phyloP scores from a whole-genome alignment of 2,113 vertebrate species.

The Pelmatolapia mariae region DNA sequence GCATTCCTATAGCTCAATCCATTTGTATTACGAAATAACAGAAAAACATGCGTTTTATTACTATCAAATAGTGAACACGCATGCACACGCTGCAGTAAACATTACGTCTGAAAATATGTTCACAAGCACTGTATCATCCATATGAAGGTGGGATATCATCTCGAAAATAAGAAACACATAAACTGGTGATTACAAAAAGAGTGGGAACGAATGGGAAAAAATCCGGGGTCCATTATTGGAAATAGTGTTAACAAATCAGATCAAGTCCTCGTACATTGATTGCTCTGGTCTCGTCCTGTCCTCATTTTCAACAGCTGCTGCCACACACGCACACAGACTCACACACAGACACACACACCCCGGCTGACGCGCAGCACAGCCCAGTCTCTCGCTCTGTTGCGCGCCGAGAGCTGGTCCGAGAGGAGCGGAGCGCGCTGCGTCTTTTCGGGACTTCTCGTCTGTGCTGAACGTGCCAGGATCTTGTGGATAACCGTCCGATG shows the following conservation, averaged over 20 bases:
- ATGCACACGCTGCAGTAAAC: not conserved
- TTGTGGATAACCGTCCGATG: conserved; percentile 56
- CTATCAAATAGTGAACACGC: not conserved
- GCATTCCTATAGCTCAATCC: not conserved
- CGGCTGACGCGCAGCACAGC: conserved; percentile 58
- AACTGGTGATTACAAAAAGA: not conserved
- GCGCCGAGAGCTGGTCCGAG: conserved; percentile 68
- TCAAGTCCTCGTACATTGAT: conserved; percentile 71
- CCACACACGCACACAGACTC: conserved; percentile 32
- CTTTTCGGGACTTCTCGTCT: conserved; percentile 53
- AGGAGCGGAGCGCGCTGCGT: conserved; percentile 62
- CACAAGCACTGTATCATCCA: not conserved
- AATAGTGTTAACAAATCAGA: conserved; percentile 60
- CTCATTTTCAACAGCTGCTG: conserved; percentile 65
- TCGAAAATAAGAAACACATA: not conserved
- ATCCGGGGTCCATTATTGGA: conserved; percentile 12
- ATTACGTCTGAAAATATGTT: not conserved
- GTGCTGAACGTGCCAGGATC: conserved; percentile 33
- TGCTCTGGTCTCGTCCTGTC: conserved; percentile 73
- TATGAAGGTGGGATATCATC: not conserved
- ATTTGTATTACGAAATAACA: not conserved
- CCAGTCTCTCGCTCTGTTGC: conserved; percentile 60
- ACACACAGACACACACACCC: conserved; percentile 30
- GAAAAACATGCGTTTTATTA: not conserved
- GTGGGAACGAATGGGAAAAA: not conserved